Evolutionary conservation across 2,113 vertebrate genomes (phyloP).

Genomic region (Rhadina sibilatrix): DNA sequence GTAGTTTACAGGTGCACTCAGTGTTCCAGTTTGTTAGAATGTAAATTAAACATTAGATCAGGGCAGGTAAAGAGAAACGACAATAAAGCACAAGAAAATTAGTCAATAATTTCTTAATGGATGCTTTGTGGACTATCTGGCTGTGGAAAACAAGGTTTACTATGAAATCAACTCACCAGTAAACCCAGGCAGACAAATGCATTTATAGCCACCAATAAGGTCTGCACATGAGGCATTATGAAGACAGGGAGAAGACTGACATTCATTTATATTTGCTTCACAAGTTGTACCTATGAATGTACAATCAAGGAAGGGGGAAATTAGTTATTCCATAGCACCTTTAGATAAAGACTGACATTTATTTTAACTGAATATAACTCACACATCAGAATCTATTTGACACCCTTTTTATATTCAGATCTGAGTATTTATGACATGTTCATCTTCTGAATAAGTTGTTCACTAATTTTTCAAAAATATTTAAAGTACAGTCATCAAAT

Average conservation of each 20-base stretch:
- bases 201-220: constrained; percentile 69
- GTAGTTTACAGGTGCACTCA: constrained; percentile 1
- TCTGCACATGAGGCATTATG: constrained; percentile 75
- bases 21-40: neutral
- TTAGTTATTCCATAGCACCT: neutral
- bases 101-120: neutral
- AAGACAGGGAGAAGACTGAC: constrained; percentile 73
- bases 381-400: neutral
- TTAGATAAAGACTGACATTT: neutral
- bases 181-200: constrained; percentile 72
- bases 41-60: constrained; percentile 39
- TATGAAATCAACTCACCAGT: constrained; percentile 64
- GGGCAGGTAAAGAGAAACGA: constrained; percentile 23
- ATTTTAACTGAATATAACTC: neutral
- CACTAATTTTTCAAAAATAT: neutral
- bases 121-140: neutral
- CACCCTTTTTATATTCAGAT: neutral
- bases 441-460: neutral
- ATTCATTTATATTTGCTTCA: constrained; percentile 81
- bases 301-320: neutral
- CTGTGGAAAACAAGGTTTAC: neutral
- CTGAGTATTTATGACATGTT: neutral
- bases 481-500: neutral
- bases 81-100: neutral
- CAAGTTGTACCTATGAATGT: constrained; percentile 65